These are phyloP conservation scores for Stenotaenia linearis DNA, from an alignment of 2,888 invertebrate species.

Conservation along the genomic window DNA sequence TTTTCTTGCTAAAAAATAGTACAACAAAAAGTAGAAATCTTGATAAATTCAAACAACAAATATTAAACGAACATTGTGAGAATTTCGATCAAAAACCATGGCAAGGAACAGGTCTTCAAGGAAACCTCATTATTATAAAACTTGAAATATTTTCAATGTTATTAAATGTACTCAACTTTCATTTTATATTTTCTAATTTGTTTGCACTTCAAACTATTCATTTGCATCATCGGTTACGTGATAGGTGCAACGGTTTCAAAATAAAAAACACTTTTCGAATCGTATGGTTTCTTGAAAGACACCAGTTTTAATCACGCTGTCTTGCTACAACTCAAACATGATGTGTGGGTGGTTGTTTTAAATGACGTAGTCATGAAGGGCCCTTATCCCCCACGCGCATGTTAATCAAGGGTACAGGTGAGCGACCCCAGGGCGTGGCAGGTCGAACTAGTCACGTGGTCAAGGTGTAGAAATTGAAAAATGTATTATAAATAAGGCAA, in stretches of 20 bases:
- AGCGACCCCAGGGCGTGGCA: background rate
- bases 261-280: background rate
- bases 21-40: too few relatives aligned
- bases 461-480: background rate
- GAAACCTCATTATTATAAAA: background rate
- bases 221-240: background rate
- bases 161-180: background rate
- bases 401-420: background rate
- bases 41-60: background rate
- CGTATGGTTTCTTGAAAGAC: background rate
- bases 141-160: background rate
- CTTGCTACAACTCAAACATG: background rate
- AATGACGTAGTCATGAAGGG: background rate
- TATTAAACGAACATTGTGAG: background rate
- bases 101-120: background rate
- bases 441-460: background rate
- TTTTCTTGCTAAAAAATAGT: too few relatives aligned
- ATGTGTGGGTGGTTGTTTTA: background rate
- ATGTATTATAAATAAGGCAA: background rate
- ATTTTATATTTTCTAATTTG: background rate
- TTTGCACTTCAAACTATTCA: background rate
- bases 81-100: background rate
- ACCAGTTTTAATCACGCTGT: background rate
- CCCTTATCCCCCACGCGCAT: background rate
- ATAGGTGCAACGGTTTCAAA: background rate